Evolutionary conservation across 2,113 vertebrate species (phyloP).

Genomic region (Malurus elegans): DNA sequence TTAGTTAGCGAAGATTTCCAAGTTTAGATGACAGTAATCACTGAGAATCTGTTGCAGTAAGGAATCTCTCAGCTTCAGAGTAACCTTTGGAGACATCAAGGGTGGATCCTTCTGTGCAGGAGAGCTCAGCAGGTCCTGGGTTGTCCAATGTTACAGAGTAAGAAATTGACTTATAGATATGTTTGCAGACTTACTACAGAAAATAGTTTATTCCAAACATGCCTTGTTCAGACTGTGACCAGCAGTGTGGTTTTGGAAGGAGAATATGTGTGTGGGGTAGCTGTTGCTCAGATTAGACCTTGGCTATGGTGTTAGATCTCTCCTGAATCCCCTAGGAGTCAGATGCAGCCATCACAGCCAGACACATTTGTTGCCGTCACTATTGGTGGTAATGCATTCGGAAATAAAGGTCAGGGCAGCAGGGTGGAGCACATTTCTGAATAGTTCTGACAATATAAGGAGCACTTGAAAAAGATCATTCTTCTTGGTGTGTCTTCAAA

Average conservation of each 20-base stretch:
- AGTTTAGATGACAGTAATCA: background rate
- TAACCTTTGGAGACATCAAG: background rate
- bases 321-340: background rate
- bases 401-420: background rate
- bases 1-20: background rate
- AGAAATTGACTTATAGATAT: background rate
- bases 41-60: background rate
- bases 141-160: background rate
- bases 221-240: background rate
- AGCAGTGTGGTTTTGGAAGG: background rate
- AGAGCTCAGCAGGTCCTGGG: background rate
- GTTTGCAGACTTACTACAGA: background rate
- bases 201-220: background rate
- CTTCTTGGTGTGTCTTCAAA: background rate
- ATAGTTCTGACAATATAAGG: background rate
- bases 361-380: background rate
- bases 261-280: background rate
- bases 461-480: background rate
- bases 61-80: background rate
- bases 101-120: background rate
- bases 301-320: background rate
- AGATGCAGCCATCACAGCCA: background rate
- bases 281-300: background rate
- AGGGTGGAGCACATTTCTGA: background rate
- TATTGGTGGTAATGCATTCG: background rate